Evolutionary conservation across 2,113 vertebrate genomes (phyloP).

Genomic region (Coreoperca whiteheadi): DNA sequence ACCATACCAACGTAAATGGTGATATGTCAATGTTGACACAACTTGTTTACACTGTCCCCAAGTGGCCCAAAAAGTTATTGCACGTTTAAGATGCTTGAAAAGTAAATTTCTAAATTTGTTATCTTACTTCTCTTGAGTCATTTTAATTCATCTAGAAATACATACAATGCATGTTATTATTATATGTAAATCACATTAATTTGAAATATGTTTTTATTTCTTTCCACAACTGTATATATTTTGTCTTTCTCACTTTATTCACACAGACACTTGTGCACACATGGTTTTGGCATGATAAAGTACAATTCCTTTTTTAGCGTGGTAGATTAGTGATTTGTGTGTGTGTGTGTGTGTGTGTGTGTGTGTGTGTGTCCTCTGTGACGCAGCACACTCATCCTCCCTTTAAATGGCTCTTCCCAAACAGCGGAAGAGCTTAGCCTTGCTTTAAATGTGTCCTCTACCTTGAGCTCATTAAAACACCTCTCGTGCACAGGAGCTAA

Average conservation of each 20-base stretch:
- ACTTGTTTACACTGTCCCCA: not conserved
- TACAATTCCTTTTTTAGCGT: constrained; percentile 29
- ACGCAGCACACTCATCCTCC: constrained; percentile 24
- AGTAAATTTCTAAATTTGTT: not conserved
- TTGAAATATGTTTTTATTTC: not conserved
- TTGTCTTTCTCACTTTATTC: not conserved
- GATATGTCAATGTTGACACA: not conserved
- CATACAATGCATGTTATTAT: no score
- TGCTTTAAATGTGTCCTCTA: constrained; percentile 43
- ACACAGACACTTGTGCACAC: not conserved
- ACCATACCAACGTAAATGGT: not conserved
- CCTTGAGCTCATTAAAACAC: constrained; percentile 55
- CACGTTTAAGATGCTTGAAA: not conserved
- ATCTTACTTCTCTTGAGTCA: not conserved
- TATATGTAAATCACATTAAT: no score
- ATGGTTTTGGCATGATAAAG: constrained; percentile 1
- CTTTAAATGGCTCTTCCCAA: constrained; percentile 46
- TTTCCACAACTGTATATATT: not conserved
- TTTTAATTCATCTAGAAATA: not conserved
- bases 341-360: constrained; percentile 1
- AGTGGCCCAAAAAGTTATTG: not conserved
- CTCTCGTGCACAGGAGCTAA: constrained; percentile 1
- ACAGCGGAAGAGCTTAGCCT: constrained; percentile 54
- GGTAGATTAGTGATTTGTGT: not conserved
- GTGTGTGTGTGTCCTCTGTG: constrained; percentile 27